Evolutionary conservation across 2,797 vertebrate species (phyloP), one percentile per base, ranked within the genome.

Genomic region (Pristis pectinata): DNA sequence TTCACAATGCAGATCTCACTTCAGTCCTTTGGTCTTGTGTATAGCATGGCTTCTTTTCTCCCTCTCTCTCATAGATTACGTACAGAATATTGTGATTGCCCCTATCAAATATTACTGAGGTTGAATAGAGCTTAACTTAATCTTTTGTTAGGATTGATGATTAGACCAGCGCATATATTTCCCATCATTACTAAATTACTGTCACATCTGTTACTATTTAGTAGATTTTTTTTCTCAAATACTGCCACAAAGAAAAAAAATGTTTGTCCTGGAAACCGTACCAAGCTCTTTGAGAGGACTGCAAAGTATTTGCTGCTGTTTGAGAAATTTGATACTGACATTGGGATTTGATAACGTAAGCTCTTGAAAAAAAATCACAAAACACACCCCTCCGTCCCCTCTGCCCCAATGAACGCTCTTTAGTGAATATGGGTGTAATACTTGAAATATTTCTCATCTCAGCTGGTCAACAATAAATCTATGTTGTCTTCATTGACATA

Each of bases 391-490:
- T 72, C 70, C 24, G 5, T 72, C 6, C 19, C 70, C 24, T 24
- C 70, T 24, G 94, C 95, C 95, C 95, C 94, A 95, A n/a, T 59
- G 30, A 87, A 59, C 30, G 53, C 27, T 49, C 8, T 83, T 83
- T 19, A 24, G 44, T 83, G 49, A 8, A 27, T 22, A 19, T 70
- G 22, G 44, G 80, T 11, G 11, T 37, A 79, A 79, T 41, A 8
- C 53, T 83, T 53, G 44, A 83, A 83, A 30, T 83, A 41, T 83
- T 49, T 53, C 80, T 83, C 19, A 83, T 44, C 44, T 53, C 22
- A 83, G 8, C 49, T 24, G 83, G 44, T 27, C 34, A 77, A 2
- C 10, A 77, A 37, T 11, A 77, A 77, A n/a, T 53, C 44, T 8
- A 27, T 53, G 53, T 53, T 83, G 22, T 27, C 19, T 83, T 49